phyloP scores from a whole-genome alignment of 2,797 vertebrate species.

The Lithobates sylvaticus region DNA sequence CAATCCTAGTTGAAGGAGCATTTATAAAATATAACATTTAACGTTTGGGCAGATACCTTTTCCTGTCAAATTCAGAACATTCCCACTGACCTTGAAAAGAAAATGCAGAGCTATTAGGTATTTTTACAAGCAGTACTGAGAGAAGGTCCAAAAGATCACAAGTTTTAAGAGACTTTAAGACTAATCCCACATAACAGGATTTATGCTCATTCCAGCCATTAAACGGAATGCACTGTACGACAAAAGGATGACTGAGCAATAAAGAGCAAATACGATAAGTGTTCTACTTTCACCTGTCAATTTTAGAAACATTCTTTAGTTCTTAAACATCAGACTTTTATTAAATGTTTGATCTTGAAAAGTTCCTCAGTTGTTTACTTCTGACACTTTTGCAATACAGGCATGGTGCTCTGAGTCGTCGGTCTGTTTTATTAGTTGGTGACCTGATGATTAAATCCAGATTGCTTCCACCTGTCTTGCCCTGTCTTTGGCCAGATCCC shows the following conservation, averaged over 20 bases:
- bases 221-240: conserved; percentile 16
- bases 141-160: conserved; percentile 4
- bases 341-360: conserved; percentile 35
- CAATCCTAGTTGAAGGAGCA: background rate
- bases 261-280: conserved; percentile 30
- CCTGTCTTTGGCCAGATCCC: conserved; percentile 50
- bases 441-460: conserved; percentile 41
- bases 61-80: conserved; percentile 6
- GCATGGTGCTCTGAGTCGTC: background rate
- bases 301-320: conserved; percentile 14
- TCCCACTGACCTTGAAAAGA: background rate
- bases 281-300: conserved; percentile 28
- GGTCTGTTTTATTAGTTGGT: conserved; percentile 23
- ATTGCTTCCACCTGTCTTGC: conserved; percentile 51
- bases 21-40: background rate
- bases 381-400: background rate
- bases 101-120: conserved; percentile 2
- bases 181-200: conserved; percentile 32
- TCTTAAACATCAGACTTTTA: conserved; percentile 19
- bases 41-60: background rate
- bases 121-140: background rate
- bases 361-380: conserved; percentile 26
- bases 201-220: conserved; percentile 8
- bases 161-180: conserved; percentile 8
- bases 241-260: conserved; percentile 26